These are phyloP conservation scores for Brenthis ino DNA, from an alignment of 2,888 invertebrate species.

Conservation along the genomic window DNA sequence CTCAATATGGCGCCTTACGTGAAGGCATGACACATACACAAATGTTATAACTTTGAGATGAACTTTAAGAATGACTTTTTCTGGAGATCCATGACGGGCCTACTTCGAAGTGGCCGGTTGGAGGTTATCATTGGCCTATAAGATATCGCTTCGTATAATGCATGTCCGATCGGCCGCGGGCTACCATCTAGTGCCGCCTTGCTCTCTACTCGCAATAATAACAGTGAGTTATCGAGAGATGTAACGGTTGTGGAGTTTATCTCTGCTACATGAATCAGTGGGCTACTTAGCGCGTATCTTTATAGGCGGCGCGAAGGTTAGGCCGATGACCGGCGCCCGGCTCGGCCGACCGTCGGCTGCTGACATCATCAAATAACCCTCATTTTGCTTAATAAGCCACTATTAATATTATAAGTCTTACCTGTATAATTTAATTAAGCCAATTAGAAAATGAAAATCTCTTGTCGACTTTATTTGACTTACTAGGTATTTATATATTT, in stretches of 20 bases:
- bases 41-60: no score
- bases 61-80: no score
- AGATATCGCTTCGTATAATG: no score
- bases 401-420: no score
- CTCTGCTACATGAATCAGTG: conserved; percentile 32
- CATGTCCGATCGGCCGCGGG: not conserved
- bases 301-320: conserved; percentile 43
- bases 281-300: conserved; percentile 40
- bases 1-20: conserved; percentile 36
- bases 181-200: conserved; percentile 10
- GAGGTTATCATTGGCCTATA: no score
- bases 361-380: conserved; percentile 42
- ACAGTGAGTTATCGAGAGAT: conserved; percentile 17
- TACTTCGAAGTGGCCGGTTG: no score
- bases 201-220: conserved; percentile 18
- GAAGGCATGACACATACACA: no score
- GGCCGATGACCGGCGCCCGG: conserved; percentile 48
- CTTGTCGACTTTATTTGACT: no score
- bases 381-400: not conserved
- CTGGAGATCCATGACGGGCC: no score
- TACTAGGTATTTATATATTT: no score
- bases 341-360: conserved; percentile 19
- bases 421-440: no score
- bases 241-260: conserved; percentile 28
- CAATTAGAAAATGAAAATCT: no score